Evolutionary conservation across 2,113 vertebrate genomes (phyloP), one percentile per base, ranked within the genome.

Genomic region (Sclerurus mexicanus): DNA sequence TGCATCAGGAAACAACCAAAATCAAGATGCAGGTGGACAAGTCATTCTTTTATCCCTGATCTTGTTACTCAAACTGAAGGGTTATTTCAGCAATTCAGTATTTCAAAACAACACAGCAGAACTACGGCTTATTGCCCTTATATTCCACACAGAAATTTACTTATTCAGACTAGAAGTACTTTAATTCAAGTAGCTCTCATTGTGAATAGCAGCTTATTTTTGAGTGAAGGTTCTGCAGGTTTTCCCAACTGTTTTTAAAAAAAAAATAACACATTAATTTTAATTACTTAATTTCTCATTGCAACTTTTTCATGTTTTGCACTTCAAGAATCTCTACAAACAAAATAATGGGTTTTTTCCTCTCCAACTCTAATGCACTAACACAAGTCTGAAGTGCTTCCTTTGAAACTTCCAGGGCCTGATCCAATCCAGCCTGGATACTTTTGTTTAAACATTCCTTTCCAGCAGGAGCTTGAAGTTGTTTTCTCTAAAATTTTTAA

Each of bases 371-470:
- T 67, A 87, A 78, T 10, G 25, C 58, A 90, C 27, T 30, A 87
- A 42, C 42, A 83, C 33, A 80, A 76, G 40, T 5, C 71, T 79
- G 31, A 93, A 89, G 39, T 37, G 31, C 62, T 91, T 91, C 21
- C 78, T 91, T 83, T 73, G 81, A 83, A 93, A 89, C 47, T 73
- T 85, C 18, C 58, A 72, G 31, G 19, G 58, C 13, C 46, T 77
- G 67, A 82, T 52, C 55, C 82, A 87, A 37, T n/a, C 72, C 52
- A 76, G 22, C 31, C 21, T 23, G 73, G 42, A 66, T 50, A 90
- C 30, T 85, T 91, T 50, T 90, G 78, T 93, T 94, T 67, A 88
- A 95, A 94, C 87, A 96, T 95, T 93, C 90, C 72, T 93, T 88
- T 93, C 59, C 90, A 86, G 88, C 72, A 93, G 92, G 87, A 94